These are phyloP conservation scores for Peromyscus polionotus DNA, from an alignment of 2,113 vertebrate species.

Conservation along the genomic window DNA sequence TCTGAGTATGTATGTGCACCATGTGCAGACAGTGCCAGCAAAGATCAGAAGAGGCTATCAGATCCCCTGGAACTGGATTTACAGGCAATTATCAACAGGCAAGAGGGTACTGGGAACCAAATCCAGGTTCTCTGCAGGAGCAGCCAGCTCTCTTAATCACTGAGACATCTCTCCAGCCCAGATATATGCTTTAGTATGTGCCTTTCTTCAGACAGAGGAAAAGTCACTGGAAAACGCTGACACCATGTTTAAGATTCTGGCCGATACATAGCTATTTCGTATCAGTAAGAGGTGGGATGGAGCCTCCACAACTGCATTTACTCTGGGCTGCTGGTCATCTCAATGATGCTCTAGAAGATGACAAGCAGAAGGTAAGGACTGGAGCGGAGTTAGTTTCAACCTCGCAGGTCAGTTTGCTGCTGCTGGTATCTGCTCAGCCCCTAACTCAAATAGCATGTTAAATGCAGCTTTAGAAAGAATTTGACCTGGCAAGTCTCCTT, in stretches of 20 bases:
- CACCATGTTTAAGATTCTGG: background rate
- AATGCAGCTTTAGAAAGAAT: slow-evolving; percentile 11
- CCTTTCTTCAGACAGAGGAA: slow-evolving; percentile 19
- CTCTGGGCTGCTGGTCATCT: slow-evolving; percentile 2
- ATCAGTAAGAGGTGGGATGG: background rate
- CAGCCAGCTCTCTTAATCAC: background rate
- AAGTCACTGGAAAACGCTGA: background rate
- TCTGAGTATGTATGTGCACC: background rate
- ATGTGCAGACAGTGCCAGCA: background rate
- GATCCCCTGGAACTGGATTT: background rate
- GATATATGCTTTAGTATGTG: background rate
- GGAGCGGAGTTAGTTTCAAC: background rate
- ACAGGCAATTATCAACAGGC: background rate
- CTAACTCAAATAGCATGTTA: slow-evolving; percentile 32
- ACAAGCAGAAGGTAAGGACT: slow-evolving; percentile 31
- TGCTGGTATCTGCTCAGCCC: background rate
- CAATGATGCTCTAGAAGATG: slow-evolving; percentile 45
- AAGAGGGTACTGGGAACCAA: background rate
- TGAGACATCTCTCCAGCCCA: background rate
- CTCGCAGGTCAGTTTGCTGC: background rate
- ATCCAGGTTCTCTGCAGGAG: background rate
- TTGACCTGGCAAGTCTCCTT: background rate
- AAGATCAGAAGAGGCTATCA: background rate
- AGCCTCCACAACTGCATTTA: slow-evolving; percentile 4
- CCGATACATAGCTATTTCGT: background rate